phyloP scores from a whole-genome alignment of 2,113 vertebrate species.

The Phasianus colchicus region DNA sequence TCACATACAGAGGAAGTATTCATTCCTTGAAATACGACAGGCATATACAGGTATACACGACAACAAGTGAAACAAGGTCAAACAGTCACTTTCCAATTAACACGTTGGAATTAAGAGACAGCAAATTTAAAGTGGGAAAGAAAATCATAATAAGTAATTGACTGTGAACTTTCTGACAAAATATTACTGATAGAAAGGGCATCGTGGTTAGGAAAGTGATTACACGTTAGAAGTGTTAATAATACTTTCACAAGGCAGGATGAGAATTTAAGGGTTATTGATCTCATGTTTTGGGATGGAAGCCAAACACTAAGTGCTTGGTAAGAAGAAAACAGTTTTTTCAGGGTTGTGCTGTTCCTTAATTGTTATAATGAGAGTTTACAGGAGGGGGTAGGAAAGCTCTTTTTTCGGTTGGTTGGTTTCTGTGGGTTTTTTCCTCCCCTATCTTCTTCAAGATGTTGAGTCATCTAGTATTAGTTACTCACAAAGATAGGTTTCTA shows the following conservation, averaged over 20 bases:
- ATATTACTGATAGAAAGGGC: conserved; percentile 1
- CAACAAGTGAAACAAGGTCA: conserved; percentile 45
- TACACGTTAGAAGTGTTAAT: conserved; percentile 13
- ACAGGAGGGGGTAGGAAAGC: background rate
- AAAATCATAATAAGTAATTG: conserved; percentile 5
- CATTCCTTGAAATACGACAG: too few relatives aligned
- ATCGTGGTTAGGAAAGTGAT: background rate
- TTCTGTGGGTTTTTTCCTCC: background rate
- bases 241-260: background rate
- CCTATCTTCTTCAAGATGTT: background rate
- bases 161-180: background rate
- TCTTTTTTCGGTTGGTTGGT: background rate
- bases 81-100: background rate
- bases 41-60: background rate
- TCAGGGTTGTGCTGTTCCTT: background rate
- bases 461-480: background rate
- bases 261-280: background rate
- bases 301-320: background rate
- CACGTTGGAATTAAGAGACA: background rate
- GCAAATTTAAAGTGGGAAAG: background rate
- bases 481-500: conserved; percentile 2
- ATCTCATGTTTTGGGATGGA: background rate
- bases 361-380: background rate
- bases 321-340: background rate
- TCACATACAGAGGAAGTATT: background rate